These are phyloP conservation scores for Podarcis raffonei DNA, from an alignment of 2,113 vertebrate species.

Conservation along the genomic window DNA sequence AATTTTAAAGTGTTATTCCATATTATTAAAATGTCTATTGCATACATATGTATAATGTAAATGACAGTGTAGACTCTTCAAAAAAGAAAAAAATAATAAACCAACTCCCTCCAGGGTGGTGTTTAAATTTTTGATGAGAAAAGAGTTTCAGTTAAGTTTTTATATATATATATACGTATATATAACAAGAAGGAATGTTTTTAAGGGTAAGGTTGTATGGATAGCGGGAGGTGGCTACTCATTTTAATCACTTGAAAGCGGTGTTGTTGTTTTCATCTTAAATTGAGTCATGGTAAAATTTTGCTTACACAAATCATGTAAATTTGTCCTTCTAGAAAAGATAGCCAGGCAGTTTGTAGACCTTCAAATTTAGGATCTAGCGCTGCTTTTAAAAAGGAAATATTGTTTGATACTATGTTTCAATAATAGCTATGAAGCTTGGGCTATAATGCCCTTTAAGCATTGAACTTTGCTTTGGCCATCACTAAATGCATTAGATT, in stretches of 20 bases:
- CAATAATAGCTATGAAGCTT: conserved; percentile 38
- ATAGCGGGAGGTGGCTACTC: not conserved
- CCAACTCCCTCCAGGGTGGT: conserved; percentile 36
- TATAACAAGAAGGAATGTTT: conserved; percentile 3
- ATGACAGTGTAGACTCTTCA: conserved; percentile 51
- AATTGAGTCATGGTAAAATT: conserved; percentile 7
- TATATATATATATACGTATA: not conserved
- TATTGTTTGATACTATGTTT: conserved; percentile 41
- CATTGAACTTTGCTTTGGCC: conserved; percentile 53
- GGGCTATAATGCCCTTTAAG: conserved; percentile 33
- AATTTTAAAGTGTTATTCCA: conserved; percentile 68
- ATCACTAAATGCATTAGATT: conserved; percentile 38
- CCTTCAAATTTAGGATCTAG: conserved; percentile 27
- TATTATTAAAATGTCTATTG: conserved; percentile 59
- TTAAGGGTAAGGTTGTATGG: not conserved
- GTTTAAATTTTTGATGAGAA: conserved; percentile 61
- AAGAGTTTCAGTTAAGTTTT: conserved; percentile 50
- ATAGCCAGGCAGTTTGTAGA: conserved; percentile 16
- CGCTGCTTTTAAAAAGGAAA: conserved; percentile 27
- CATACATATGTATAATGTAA: conserved; percentile 64
- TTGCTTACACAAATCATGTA: conserved; percentile 35
- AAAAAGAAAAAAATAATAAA: conserved; percentile 51
- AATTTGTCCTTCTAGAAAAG: conserved; percentile 25
- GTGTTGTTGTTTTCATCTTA: not conserved
- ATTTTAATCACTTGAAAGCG: conserved; percentile 18